Percentiles rank a stretch among this genome's conserved stretches.
These are phyloP conservation scores for Cyprichromis sp. DNA, from an alignment of 2,113 vertebrate species.

Conservation along the genomic window DNA sequence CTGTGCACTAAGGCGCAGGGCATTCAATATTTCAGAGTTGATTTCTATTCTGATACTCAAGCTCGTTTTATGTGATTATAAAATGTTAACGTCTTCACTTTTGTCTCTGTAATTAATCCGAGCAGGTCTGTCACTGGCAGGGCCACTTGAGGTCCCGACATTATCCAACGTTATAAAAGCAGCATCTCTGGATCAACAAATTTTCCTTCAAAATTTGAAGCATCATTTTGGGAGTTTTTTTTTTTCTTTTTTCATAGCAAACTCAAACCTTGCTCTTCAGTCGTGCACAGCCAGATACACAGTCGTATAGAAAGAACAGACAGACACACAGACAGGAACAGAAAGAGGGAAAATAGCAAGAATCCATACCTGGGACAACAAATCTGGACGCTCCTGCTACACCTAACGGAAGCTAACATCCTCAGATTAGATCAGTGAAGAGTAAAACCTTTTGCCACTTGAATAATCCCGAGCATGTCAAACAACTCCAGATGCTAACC, in stretches of 20 bases:
- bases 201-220: not conserved
- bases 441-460: slow-evolving; percentile 60
- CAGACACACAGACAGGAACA: not conserved
- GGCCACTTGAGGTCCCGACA: not conserved
- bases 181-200: not conserved
- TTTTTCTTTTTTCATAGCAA: not conserved
- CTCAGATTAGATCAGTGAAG: slow-evolving; percentile 49
- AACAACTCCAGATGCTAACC: slow-evolving; percentile 59
- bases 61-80: not conserved
- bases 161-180: not conserved
- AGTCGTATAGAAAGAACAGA: not conserved
- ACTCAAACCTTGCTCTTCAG: slow-evolving; percentile 13
- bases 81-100: not conserved
- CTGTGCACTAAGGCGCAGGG: not conserved
- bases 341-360: not conserved
- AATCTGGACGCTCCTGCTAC: slow-evolving; percentile 20
- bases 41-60: slow-evolving; percentile 25
- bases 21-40: slow-evolving; percentile 27
- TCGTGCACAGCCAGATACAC: not conserved
- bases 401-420: slow-evolving; percentile 17
- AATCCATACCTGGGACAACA: slow-evolving; percentile 44
- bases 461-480: slow-evolving; percentile 60
- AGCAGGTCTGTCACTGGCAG: not conserved
- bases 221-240: not conserved
- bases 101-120: not conserved